Percentiles rank a stretch among this genome's conserved stretches.
Evolutionary conservation across 2,113 vertebrate species (phyloP).

Genomic region (Acrocephalus kingi): DNA sequence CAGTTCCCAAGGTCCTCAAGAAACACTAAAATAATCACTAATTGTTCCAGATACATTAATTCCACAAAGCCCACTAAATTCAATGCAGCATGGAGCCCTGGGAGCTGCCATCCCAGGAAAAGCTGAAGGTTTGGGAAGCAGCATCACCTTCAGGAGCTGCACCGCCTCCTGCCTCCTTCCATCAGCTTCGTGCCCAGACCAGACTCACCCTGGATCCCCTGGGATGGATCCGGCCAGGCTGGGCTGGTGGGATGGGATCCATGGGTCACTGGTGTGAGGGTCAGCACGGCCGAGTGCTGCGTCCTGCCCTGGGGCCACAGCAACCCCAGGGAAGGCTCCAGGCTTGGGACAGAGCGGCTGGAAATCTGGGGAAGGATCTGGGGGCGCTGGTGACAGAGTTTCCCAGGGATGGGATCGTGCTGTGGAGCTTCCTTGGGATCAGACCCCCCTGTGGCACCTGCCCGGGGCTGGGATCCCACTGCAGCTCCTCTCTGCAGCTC

Average conservation of each 20-base stretch:
- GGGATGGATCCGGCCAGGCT: neutral
- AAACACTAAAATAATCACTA: neutral
- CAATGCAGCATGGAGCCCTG: neutral
- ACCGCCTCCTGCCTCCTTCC: neutral
- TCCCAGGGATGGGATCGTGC: neutral
- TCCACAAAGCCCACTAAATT: neutral
- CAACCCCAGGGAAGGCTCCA: neutral
- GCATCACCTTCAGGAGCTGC: neutral
- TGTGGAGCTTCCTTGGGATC: neutral
- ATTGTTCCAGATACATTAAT: neutral
- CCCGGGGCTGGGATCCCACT: neutral
- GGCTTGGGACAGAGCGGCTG: neutral
- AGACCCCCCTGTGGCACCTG: neutral
- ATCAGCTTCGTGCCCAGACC: neutral
- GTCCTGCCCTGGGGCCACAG: neutral
- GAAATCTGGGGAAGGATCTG: neutral
- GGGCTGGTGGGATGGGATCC: neutral
- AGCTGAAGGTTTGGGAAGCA: neutral
- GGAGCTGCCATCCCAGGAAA: neutral
- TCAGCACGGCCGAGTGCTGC: neutral
- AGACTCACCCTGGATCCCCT: too few relatives aligned
- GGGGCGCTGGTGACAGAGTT: neutral
- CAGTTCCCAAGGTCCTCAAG: neutral
- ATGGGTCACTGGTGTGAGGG: neutral
- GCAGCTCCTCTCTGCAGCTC: neutral